Evolutionary conservation across 2,888 invertebrate genomes (phyloP).

Genomic region (Erebia ligea): DNA sequence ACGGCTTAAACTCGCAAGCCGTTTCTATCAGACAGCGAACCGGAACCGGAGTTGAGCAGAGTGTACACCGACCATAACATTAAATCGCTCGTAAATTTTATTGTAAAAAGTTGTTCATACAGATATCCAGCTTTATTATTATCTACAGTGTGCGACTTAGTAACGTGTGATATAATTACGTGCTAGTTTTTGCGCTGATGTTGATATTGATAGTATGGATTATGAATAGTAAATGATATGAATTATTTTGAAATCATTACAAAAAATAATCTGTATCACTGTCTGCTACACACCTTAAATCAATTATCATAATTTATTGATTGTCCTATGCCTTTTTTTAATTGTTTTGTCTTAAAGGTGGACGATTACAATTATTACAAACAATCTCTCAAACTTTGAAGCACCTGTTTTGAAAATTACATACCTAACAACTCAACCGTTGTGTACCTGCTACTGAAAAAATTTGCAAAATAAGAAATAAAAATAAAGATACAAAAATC

Average conservation of each 20-base stretch:
- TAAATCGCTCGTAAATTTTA: not conserved
- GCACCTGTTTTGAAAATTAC: no score
- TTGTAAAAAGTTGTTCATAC: slow-evolving; percentile 6
- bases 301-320: no score
- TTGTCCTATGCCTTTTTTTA: no score
- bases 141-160: not conserved
- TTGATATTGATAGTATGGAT: not conserved
- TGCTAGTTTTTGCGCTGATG: not conserved
- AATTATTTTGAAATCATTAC: not conserved
- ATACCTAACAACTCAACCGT: no score
- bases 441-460: no score
- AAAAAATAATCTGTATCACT: not conserved
- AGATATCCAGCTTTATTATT: slow-evolving; percentile 4
- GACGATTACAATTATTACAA: no score
- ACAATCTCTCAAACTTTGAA: no score
- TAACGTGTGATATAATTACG: slow-evolving; percentile 4
- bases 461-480: no score
- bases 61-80: not conserved
- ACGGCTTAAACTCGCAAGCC: no score
- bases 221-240: not conserved
- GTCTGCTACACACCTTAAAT: not conserved
- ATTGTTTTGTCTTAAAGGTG: no score
- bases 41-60: not conserved
- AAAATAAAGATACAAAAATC: no score
- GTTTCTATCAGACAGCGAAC: not conserved